These are phyloP conservation scores for Temnothorax ravouxi DNA, from an alignment of 2,888 invertebrate genomes.

Conservation along the genomic window DNA sequence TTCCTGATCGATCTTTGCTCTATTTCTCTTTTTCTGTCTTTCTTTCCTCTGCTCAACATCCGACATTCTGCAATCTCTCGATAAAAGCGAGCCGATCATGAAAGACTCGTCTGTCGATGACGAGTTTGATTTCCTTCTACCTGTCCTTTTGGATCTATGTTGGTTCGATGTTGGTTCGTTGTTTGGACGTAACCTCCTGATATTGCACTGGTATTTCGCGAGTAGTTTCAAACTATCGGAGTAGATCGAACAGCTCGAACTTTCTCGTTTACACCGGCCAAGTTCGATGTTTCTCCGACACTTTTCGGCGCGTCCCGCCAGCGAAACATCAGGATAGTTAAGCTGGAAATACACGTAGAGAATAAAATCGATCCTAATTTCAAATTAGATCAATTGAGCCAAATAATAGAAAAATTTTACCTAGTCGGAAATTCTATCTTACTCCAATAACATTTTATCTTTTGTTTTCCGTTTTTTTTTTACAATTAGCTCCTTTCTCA, in stretches of 20 bases:
- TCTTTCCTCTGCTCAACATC: conserved; percentile 32
- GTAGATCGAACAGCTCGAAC: conserved; percentile 52
- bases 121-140: conserved; percentile 18
- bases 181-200: conserved; percentile 50
- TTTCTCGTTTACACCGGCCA: conserved; percentile 41
- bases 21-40: conserved; percentile 43
- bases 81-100: conserved; percentile 74
- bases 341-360: not conserved
- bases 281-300: conserved; percentile 51
- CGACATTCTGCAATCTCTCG: conserved; percentile 77
- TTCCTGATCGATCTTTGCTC: conserved; percentile 65
- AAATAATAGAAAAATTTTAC: not conserved
- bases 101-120: conserved; percentile 57
- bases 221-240: conserved; percentile 55
- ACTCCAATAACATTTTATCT: not conserved
- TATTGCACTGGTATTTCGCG: conserved; percentile 23
- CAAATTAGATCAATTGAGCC: not conserved
- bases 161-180: conserved; percentile 20
- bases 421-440: not conserved
- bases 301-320: conserved; percentile 28
- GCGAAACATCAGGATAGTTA: conserved; percentile 33
- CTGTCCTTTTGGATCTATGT: conserved; percentile 29
- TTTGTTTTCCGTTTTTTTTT: not conserved
- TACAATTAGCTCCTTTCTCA: not conserved
- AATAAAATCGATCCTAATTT: not conserved